These are phyloP conservation scores for Tinamus guttatus DNA, from an alignment of 2,113 vertebrate genomes.

Conservation along the genomic window DNA sequence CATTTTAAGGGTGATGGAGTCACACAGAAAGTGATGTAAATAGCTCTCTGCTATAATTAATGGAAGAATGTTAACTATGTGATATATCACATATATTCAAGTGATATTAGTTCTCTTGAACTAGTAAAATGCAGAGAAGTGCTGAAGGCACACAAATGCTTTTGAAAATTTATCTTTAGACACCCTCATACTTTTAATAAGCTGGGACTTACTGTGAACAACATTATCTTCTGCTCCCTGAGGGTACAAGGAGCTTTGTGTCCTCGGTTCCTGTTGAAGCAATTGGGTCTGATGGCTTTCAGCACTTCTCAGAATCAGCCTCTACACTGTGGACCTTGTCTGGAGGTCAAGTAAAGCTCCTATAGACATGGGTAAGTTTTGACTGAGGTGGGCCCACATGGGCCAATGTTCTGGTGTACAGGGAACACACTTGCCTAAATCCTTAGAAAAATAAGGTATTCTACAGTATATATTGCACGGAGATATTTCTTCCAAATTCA, in stretches of 20 bases:
- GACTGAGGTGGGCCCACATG: neutral
- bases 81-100: neutral
- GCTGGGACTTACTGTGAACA: neutral
- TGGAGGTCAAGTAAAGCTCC: neutral
- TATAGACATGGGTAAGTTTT: neutral
- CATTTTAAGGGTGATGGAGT: neutral
- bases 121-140: neutral
- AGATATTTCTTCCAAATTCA: constrained; percentile 2
- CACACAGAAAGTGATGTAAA: neutral
- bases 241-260: neutral
- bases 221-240: neutral
- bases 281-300: neutral
- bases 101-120: neutral
- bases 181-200: neutral
- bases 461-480: neutral
- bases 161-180: neutral
- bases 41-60: neutral
- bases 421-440: neutral
- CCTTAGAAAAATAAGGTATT: neutral
- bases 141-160: neutral
- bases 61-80: neutral
- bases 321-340: neutral
- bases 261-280: neutral
- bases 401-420: neutral
- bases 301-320: neutral